Conservation (phyloP, 1,140 invertebrate genomes). For the Melanaphis sacchari region DNA sequence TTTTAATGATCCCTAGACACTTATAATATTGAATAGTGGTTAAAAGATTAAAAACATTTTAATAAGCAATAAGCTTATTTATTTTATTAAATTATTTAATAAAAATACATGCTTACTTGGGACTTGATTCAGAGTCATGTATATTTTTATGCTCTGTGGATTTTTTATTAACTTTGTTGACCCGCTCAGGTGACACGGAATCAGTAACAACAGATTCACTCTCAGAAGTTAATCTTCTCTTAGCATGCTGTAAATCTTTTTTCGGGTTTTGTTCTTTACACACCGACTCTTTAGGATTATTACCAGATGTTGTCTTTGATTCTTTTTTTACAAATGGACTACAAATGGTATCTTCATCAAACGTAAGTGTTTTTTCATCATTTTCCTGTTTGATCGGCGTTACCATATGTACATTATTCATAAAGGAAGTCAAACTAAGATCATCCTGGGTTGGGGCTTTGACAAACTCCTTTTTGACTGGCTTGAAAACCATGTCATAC, state of each 20-base stretch:
- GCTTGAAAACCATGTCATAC: slow-evolving; percentile 28
- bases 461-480: slow-evolving; percentile 53
- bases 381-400: slow-evolving; percentile 59
- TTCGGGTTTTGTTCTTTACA: not conserved
- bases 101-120: slow-evolving; percentile 27
- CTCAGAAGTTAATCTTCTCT: slow-evolving; percentile 41
- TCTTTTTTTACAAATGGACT: slow-evolving; percentile 34
- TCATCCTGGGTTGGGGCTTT: slow-evolving; percentile 60
- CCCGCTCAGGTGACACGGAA: not conserved
- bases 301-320: not conserved
- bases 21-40: not conserved
- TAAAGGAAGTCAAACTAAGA: slow-evolving; percentile 60
- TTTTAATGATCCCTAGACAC: too few species aligned
- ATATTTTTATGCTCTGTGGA: slow-evolving; percentile 14
- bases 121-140: not conserved
- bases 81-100: not conserved
- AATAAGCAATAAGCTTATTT: not conserved
- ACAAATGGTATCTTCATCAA: slow-evolving; percentile 42
- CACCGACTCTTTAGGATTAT: not conserved
- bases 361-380: not conserved
- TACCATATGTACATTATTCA: slow-evolving; percentile 60
- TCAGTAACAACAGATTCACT: not conserved
- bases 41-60: not conserved
- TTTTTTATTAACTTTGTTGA: slow-evolving; percentile 33
- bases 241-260: not conserved